Evolutionary conservation across 2,113 vertebrate species (phyloP), one percentile per base, ranked within the genome.

Genomic region (Synodontis membranacea): DNA sequence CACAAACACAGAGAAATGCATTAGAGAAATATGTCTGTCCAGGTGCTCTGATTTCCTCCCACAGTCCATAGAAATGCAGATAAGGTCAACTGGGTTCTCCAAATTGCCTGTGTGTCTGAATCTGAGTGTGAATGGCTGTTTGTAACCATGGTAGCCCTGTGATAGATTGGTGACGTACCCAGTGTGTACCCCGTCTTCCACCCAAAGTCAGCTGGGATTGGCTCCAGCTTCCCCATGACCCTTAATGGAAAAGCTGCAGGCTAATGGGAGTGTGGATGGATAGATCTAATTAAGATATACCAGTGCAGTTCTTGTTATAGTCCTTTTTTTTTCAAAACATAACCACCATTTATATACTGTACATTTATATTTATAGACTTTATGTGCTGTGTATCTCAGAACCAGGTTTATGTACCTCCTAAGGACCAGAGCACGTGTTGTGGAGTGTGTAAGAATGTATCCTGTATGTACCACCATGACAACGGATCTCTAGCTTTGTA

Each of bases 381-480:
- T 42, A 88, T 87, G 11, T 79, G 78, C 12, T 89, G 6, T 93
- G 79, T 93, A 42, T 85, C 84, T 42, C 93, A 99, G 98, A 98
- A 99, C 90, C 97, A 99, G 93, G 93, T 98, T 34, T 99, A 99
- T 2, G 85, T 97, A 46, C 96, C 96, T 83, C 96, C 98, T 0
- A 95, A 94, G 91, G 98, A 98, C 89, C 95, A 96, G 91, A 95
- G 95, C 0, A 93, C 94, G 0, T 99, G 98, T 91, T 99, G 98
- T 5, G 98, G 98, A 2, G 93, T 93, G 88, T 99, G 98, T 92
- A 97, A 93, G 90, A 99, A 99, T 0, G 94, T 97, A 68, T 99
- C 98, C 81, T 99, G 98, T 89, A 91, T 96, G 72, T 92, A 96
- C 85, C 93, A 93, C 76, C 96, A 96, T 84, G 96, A 95, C 84